A percentile compares a stretch with the other conserved stretches of the same genome.
Conservation (phyloP, 2,113 vertebrate genomes). For the Alethe castanea region DNA sequence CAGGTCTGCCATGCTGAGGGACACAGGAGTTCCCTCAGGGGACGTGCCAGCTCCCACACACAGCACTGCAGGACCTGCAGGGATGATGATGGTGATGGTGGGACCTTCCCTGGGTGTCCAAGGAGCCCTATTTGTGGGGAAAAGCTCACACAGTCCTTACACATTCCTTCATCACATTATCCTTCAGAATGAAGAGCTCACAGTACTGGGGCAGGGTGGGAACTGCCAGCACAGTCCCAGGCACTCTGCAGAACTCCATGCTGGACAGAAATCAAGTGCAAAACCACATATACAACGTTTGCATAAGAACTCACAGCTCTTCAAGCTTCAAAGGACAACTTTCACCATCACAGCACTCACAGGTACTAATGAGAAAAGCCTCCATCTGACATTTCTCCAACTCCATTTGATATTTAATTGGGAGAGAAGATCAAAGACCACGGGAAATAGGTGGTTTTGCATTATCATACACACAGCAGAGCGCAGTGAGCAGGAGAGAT, state of each 20-base stretch:
- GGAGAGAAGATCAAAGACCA: not conserved
- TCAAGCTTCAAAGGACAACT: constrained; percentile 2
- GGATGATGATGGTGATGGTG: not conserved
- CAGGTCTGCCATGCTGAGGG: not conserved
- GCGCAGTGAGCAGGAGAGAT: not conserved
- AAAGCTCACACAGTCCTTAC: not conserved
- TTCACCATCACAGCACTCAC: not conserved
- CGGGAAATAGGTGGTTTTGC: not conserved
- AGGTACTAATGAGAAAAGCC: not conserved
- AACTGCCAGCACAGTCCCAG: not conserved
- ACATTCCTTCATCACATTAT: rapidly evolving
- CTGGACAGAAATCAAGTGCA: not conserved
- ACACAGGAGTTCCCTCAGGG: rapidly evolving
- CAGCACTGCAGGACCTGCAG: rapidly evolving
- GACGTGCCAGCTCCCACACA: rapidly evolving
- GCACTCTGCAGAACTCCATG: not conserved
- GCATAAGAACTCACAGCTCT: not conserved
- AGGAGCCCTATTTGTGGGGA: not conserved
- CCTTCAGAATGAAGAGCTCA: not conserved
- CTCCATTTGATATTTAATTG: not conserved
- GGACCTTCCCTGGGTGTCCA: not conserved
- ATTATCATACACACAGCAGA: not conserved
- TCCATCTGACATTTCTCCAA: not conserved
- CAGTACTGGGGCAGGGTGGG: not conserved
- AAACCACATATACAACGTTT: not conserved